These are phyloP conservation scores for Gymnocypris eckloni DNA, from an alignment of 2,797 vertebrate species.

Conservation along the genomic window DNA sequence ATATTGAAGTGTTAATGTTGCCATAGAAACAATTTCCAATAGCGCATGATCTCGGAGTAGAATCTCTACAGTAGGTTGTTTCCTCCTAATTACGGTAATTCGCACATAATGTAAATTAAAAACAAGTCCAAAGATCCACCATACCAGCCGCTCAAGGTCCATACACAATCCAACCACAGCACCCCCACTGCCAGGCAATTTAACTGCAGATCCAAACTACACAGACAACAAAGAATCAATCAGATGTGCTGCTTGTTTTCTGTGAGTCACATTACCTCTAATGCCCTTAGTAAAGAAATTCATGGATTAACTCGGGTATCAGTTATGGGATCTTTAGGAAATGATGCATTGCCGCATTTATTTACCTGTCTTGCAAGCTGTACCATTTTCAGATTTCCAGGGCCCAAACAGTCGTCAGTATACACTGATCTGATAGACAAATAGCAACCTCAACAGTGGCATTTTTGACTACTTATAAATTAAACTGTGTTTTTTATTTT, in stretches of 20 bases:
- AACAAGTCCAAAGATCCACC: conserved; percentile 30
- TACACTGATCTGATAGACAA: conserved; percentile 77
- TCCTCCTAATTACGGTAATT: neutral
- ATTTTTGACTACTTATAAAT: neutral
- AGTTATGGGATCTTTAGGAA: neutral
- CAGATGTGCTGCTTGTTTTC: neutral
- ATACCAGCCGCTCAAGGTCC: conserved; percentile 76
- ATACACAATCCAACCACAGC: conserved; percentile 83
- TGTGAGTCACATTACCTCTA: conserved; percentile 2
- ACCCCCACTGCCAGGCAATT: conserved; percentile 85
- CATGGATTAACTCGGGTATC: neutral
- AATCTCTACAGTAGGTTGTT: neutral
- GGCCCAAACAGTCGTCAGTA: conserved; percentile 80
- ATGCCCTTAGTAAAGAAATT: neutral
- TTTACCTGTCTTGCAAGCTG: conserved; percentile 80
- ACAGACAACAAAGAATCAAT: conserved; percentile 36
- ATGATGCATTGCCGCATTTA: neutral
- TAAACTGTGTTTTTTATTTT: neutral
- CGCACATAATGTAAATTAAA: neutral
- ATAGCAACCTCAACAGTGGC: neutral
- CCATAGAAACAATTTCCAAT: neutral
- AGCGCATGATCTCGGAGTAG: neutral
- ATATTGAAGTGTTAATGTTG: neutral
- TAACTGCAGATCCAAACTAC: conserved; percentile 83
- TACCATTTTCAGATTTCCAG: conserved; percentile 84